phyloP scores from a whole-genome alignment of 2,113 vertebrate genomes.

The Ochotona princeps region DNA sequence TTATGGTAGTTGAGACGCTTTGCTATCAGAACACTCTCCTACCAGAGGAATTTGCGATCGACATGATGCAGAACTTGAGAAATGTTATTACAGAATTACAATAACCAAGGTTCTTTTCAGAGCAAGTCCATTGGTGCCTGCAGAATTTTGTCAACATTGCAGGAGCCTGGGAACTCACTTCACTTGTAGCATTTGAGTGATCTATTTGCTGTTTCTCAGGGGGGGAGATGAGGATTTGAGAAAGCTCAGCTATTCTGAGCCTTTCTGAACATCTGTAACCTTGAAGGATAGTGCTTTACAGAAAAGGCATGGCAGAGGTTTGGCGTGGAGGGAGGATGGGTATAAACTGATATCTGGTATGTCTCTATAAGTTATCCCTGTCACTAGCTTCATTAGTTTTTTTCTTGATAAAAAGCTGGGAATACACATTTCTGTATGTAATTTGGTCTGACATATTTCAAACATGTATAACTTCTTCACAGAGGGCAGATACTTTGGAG shows the following conservation, averaged over 20 bases:
- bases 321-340: too few relatives aligned
- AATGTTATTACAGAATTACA: conserved; percentile 36
- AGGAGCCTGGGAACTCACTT: neutral
- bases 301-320: fast-evolving
- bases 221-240: conserved; percentile 8
- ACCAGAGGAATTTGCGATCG: neutral
- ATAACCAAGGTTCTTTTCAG: neutral
- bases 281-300: neutral
- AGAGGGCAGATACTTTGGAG: neutral
- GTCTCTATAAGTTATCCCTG: neutral
- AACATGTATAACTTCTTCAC: neutral
- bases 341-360: neutral
- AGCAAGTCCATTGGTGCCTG: conserved; percentile 48
- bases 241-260: neutral
- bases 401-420: neutral
- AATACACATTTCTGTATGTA: neutral
- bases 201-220: conserved; percentile 25
- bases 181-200: neutral
- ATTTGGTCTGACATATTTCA: neutral
- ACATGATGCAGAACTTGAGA: neutral
- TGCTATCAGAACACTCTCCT: conserved; percentile 31
- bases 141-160: neutral
- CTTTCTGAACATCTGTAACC: neutral
- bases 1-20: neutral
- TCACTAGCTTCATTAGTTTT: neutral